Evolutionary conservation across 1,140 invertebrate species (phyloP).

Genomic region (Trichoplusia ni): DNA sequence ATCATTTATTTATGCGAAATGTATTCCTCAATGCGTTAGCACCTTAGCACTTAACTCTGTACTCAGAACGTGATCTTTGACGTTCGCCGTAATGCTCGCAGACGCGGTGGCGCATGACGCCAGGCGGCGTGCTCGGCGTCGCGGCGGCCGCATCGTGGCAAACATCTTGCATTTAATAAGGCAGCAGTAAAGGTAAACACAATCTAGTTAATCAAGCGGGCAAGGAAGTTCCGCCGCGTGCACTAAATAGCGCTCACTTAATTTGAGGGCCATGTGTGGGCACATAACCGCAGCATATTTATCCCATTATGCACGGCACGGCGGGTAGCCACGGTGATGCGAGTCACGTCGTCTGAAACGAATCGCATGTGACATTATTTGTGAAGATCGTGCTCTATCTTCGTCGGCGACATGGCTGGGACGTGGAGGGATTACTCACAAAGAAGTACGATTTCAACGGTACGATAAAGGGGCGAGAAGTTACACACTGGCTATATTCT

Average conservation of each 20-base stretch:
- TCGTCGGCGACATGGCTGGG: conserved; percentile 76
- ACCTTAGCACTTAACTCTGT: conserved; percentile 14
- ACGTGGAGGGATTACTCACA: conserved; percentile 80
- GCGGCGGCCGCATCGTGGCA: conserved; percentile 8
- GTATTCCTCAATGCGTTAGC: too few relatives aligned
- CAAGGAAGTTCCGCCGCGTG: conserved; percentile 67
- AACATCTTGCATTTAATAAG: conserved; percentile 48
- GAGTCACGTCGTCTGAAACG: conserved; percentile 79
- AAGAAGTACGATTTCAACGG: conserved; percentile 80
- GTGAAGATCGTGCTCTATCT: conserved; percentile 81
- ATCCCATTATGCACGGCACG: conserved; percentile 80
- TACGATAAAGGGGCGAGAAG: conserved; percentile 77
- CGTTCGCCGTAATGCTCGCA: not conserved
- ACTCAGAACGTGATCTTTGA: not conserved
- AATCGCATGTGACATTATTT: conserved; percentile 82
- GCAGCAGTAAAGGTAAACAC: conserved; percentile 55
- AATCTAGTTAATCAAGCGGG: conserved; percentile 70
- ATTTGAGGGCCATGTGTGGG: conserved; percentile 77
- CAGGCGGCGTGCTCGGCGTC: not conserved
- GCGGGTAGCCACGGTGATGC: conserved; percentile 69
- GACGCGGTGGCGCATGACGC: not conserved
- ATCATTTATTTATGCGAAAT: too few relatives aligned
- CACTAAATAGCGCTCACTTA: conserved; percentile 76
- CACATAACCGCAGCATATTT: conserved; percentile 78
- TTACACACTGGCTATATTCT: conserved; percentile 69